Conservation (phyloP, 2,797 vertebrate species). For the Pelochelys cantorii region DNA sequence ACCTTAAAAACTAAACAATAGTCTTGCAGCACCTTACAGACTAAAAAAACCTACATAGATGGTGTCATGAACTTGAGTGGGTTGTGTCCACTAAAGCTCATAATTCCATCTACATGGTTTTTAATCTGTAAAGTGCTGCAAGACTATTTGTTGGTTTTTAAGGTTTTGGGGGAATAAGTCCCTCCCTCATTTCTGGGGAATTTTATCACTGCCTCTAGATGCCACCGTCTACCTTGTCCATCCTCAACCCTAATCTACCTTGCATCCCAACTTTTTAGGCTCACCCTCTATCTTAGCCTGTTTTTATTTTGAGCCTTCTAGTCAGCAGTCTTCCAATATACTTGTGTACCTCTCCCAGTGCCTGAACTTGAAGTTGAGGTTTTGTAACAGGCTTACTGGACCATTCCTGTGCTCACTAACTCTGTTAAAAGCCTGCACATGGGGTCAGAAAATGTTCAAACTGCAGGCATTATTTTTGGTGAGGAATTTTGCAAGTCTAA, state of each 20-base stretch:
- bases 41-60: no score
- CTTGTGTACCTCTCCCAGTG: background rate
- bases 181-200: background rate
- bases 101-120: no score
- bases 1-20: no score
- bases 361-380: background rate
- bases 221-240: background rate
- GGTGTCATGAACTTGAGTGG: no score
- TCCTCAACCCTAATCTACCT: background rate
- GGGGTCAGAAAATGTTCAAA: background rate
- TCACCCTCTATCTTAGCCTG: background rate
- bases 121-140: no score
- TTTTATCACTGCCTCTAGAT: background rate
- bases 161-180: background rate
- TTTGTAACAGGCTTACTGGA: background rate
- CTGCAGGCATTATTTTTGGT: background rate
- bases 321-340: background rate
- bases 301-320: background rate
- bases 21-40: no score
- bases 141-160: no score
- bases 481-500: conserved; percentile 5
- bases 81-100: no score
- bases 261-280: background rate
- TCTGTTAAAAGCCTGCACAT: accelerated
- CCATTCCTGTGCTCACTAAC: accelerated